Evolutionary conservation across 2,113 vertebrate species (phyloP).

Genomic region (Myiozetetes cayanensis): DNA sequence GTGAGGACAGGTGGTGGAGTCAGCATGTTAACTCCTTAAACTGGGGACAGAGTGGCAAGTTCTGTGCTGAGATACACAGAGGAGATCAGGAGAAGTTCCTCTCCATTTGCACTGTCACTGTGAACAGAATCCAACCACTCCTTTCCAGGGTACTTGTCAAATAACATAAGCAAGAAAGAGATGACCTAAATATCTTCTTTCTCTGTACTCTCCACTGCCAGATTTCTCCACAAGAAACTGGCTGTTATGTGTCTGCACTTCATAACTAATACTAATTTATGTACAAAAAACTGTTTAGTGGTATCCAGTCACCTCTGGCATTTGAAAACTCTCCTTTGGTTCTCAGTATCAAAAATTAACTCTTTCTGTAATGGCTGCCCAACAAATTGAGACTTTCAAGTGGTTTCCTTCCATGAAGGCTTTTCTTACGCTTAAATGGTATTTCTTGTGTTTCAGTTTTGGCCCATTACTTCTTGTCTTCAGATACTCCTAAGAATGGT

Average conservation of each 20-base stretch:
- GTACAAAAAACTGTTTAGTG: neutral
- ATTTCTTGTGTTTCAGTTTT: neutral
- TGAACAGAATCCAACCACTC: neutral
- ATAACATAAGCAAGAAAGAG: neutral
- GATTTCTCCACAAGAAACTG: neutral
- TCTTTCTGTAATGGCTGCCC: neutral
- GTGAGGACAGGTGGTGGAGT: neutral
- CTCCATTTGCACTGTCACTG: neutral
- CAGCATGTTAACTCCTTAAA: neutral
- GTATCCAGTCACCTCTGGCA: neutral
- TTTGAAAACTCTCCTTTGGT: neutral
- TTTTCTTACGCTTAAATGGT: neutral
- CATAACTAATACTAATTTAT: neutral
- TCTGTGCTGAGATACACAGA: neutral
- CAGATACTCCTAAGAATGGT: neutral
- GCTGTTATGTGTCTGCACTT: neutral
- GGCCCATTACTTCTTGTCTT: neutral
- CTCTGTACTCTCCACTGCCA: neutral
- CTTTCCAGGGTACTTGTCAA: neutral
- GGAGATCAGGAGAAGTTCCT: neutral
- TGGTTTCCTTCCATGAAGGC: neutral
- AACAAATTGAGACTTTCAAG: neutral
- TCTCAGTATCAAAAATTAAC: neutral
- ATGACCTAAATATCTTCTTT: neutral
- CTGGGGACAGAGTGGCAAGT: neutral